Percentiles rank a stretch among this genome's conserved stretches.
phyloP scores from a whole-genome alignment of 2,888 invertebrate species.

The Ectobius pallidus region DNA sequence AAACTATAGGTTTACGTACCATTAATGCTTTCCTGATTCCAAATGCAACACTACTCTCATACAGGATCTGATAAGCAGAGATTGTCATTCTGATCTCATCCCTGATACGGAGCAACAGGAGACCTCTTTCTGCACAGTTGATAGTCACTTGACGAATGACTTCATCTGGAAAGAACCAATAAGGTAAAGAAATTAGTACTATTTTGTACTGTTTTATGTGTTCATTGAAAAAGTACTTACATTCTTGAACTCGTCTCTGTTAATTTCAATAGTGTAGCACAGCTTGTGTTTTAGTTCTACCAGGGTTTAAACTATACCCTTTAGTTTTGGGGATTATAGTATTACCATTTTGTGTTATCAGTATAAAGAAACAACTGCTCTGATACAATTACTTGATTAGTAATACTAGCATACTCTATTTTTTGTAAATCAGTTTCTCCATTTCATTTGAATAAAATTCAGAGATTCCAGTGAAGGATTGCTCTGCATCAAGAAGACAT shows the following conservation, averaged over 20 bases:
- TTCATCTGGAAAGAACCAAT: constrained; percentile 63
- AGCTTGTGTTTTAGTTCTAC: no score
- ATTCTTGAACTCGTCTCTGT: neutral
- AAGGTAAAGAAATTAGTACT: neutral
- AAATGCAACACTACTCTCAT: constrained; percentile 97
- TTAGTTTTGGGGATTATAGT: no score
- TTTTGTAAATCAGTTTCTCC: no score
- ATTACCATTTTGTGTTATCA: no score
- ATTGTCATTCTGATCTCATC: constrained; percentile 97
- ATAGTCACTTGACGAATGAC: constrained; percentile 94
- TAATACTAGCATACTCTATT: no score
- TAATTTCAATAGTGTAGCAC: neutral
- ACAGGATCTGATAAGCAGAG: constrained; percentile 94
- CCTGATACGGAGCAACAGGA: constrained; percentile 88
- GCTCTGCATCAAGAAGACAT: no score
- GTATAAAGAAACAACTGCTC: no score
- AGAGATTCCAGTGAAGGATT: no score
- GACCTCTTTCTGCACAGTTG: constrained; percentile 94
- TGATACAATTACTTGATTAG: no score
- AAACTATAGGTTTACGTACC: no score
- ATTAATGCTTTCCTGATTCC: constrained; percentile 97
- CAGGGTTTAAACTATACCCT: no score
- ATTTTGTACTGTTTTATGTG: neutral
- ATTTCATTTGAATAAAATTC: no score
- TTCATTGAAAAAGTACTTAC: neutral